Base-by-base conservation (phyloP, 1,140 invertebrate species). In the Maniola jurtina region DNA sequence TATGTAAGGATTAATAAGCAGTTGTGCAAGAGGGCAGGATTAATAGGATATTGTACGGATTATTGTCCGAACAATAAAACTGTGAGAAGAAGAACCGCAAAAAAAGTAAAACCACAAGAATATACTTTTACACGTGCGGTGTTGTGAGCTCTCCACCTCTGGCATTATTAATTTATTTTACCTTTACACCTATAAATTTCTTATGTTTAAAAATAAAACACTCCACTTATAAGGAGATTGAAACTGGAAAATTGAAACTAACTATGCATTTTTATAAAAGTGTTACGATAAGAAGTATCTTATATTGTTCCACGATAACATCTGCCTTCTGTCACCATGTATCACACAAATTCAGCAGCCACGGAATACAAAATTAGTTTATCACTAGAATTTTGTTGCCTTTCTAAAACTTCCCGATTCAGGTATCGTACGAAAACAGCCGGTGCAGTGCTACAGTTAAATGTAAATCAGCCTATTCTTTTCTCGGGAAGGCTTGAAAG, bases 391-490 rank as follows among this genome's bases (percentile, higher is more conserved):
- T 58, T 56, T 36, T 59, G 61, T 66, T 48, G 38, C 61, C 61
- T 61, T 72, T 68, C 63, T 65, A 58, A 71, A 66, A 63, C 42
- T 63, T 67, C 45, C 75, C 70, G 76, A 85, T 86, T 87, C 80
- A 75, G 64, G 68, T 72, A 72, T 73, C 79, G 83, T 81, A 76
- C 77, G 62, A 64, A 68, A 68, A 73, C 64, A 75, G 72, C 69
- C 65, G 75, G 73, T 70, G 60, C 66, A 61, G 61, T 70, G 55
- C 70, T 73, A 80, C 82, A 80, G 82, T 86, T 86, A 84, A 79
- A 86, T 84, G 81, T 79, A 83, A 86, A 84, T 85, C 35, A 73
- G 72, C 61, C 70, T 61, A 77, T 71, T 79, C 60, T 72, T 80
- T 68, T 71, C 70, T 80, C 68, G 69, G 59, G 66, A 69, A 66